A percentile compares a stretch with the other conserved stretches of the same genome.
Conservation (phyloP, 2,888 invertebrate genomes). For the Sarcophaga caerulescens region DNA sequence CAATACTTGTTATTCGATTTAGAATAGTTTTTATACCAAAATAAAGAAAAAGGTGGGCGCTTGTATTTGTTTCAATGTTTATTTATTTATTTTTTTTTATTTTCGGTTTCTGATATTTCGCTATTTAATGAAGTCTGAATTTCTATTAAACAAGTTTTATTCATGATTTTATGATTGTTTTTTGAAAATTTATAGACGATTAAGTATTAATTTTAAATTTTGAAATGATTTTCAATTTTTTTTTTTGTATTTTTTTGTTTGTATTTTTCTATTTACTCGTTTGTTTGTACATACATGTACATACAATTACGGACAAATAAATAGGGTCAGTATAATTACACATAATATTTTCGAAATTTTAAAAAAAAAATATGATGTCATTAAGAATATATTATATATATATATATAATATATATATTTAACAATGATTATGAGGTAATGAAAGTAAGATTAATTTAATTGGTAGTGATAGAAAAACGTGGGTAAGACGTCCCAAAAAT, state of each 20-base stretch:
- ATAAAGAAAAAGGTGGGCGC: background rate
- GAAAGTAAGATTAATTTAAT: no score
- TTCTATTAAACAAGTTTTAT: conserved; percentile 28
- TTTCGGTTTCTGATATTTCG: background rate
- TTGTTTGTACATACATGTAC: background rate
- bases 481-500: no score
- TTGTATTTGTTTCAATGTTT: background rate
- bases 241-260: conserved; percentile 9
- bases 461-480: no score
- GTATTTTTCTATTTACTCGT: background rate
- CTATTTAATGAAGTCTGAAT: background rate
- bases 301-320: no score
- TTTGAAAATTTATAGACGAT: no score
- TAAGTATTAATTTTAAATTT: conserved; percentile 25
- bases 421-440: no score
- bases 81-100: no score
- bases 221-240: background rate
- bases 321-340: no score
- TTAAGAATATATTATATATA: no score
- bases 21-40: background rate
- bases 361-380: no score
- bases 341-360: no score
- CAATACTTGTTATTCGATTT: conserved; percentile 6
- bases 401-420: no score
- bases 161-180: background rate